phyloP scores from a whole-genome alignment of 2,113 vertebrate species.

The Pyrgilauda ruficollis region DNA sequence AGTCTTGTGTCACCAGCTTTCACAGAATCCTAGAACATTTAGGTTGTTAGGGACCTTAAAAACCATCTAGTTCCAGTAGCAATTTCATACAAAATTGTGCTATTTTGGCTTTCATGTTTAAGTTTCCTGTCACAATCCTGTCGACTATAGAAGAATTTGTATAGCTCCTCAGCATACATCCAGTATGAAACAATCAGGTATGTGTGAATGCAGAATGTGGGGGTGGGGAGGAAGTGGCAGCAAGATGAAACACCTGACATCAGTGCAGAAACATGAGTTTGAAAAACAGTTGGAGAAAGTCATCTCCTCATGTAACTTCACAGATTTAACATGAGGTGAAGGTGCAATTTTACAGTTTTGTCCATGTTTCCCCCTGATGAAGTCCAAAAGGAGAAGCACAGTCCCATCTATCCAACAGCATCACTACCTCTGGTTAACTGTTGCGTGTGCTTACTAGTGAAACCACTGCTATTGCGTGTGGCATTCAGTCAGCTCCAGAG shows the following conservation, averaged over 20 bases:
- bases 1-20: neutral
- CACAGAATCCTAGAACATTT: neutral
- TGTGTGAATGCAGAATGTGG: neutral
- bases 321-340: neutral
- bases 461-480: neutral
- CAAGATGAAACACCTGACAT: neutral
- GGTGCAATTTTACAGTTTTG: neutral
- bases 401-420: neutral
- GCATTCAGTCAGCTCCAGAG: neutral
- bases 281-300: neutral
- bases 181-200: neutral
- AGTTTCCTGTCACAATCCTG: neutral
- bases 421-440: neutral
- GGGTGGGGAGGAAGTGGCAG: neutral
- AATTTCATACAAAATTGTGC: neutral
- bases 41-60: neutral
- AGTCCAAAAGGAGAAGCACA: neutral
- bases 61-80: neutral
- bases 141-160: neutral
- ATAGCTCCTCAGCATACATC: neutral
- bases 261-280: neutral
- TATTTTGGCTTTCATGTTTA: neutral
- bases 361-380: neutral
- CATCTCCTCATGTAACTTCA: neutral
- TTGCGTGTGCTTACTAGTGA: neutral